phyloP scores from a whole-genome alignment of 2,888 invertebrate genomes.

The Leptogaster cylindrica region DNA sequence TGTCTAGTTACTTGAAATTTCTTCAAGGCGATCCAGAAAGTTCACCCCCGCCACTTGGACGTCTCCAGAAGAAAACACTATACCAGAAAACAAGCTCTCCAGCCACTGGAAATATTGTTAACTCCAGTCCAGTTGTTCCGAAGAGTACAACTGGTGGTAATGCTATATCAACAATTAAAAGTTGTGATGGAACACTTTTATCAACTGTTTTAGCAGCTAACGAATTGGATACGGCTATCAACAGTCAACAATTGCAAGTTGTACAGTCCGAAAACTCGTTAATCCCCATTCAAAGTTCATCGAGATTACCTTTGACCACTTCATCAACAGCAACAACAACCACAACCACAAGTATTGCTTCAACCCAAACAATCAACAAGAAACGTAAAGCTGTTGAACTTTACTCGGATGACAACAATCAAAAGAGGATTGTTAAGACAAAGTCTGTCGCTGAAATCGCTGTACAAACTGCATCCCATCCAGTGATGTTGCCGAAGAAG shows the following conservation, averaged over 20 bases:
- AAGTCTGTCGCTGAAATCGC: not conserved
- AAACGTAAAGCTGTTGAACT: constrained; percentile 9
- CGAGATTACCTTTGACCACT: not conserved
- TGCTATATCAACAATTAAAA: not conserved
- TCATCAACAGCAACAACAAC: constrained; percentile 11
- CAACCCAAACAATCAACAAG: constrained; percentile 15
- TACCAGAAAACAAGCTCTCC: constrained; percentile 61
- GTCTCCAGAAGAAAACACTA: constrained; percentile 66
- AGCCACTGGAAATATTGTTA: constrained; percentile 47
- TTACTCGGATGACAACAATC: constrained; percentile 2
- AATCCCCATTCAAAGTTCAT: no score
- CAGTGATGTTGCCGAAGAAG: constrained; percentile 56
- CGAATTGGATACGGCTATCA: not conserved
- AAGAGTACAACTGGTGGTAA: no score
- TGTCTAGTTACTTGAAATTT: constrained; percentile 87
- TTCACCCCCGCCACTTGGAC: constrained; percentile 74
- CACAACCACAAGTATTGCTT: not conserved
- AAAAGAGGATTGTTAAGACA: not conserved
- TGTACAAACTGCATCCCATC: constrained; percentile 43
- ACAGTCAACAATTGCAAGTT: not conserved
- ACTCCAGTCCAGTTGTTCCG: not conserved
- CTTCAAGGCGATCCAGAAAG: constrained; percentile 82
- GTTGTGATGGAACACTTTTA: no score
- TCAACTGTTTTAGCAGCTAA: not conserved
- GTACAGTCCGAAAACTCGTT: not conserved